Base-by-base conservation (phyloP, 2,888 invertebrate genomes). In the Marronus borbonicus region DNA sequence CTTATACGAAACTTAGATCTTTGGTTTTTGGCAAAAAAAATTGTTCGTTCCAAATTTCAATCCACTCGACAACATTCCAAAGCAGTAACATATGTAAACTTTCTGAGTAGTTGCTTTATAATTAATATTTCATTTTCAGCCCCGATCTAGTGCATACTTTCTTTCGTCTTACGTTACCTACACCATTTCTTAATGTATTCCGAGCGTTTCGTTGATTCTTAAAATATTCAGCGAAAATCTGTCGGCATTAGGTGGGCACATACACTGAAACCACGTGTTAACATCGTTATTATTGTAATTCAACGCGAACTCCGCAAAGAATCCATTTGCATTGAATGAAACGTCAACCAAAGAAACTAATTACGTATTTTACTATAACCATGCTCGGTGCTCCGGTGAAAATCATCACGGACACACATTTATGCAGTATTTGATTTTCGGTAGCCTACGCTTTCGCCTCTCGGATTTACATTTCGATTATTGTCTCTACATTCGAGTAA, bases 241-340 rank as follows among this genome's bases (percentile, higher is more conserved):
- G 49, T 44, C 44, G 60, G 44, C 60, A 74, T 24, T 24, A 74
- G 12, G 72, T 60, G 60, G 72, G 58, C 44, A 39, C 28, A 60
- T n/a, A 60, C 72, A 52, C 58, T 24, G 12, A 58, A 62, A 74
- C 60, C 24, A 74, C 24, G 72, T 74, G 72, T 62, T 74, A 74
- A 74, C 72, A 74, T 74, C 60, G 72, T 60, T 60, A 14, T 62
- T 74, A 62, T 74, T 62, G 60, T 60, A 60, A 60, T 74, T 60
- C 60, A 28, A 60, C 39, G 39, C 72, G 60, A 74, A 74, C 60
- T 28, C 49, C 20, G 31, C 60, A 60, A 62, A 74, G 72, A 74
- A 74, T 44, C 72, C 12, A 74, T 74, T 74, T 74, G 60, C 72
- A 74, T 74, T 74, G 72, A 74, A 74, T 74, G 72, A 74, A 44